Conservation (phyloP, 1,140 invertebrate genomes). For the Ruditapes philippinarum region DNA sequence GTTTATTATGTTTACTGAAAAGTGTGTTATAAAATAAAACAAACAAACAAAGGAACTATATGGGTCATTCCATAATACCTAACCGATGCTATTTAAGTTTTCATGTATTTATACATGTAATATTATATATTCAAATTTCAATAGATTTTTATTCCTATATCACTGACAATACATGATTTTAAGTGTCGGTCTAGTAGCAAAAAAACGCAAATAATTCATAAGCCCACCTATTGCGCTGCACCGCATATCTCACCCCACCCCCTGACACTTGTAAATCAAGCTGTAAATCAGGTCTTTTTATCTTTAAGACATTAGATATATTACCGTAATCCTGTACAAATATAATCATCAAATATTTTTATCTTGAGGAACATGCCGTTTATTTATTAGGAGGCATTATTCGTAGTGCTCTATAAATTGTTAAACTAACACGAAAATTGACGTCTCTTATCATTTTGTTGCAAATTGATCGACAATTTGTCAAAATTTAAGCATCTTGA, state of each 20-base stretch:
- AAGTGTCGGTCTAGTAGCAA: too few species aligned
- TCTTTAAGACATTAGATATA: conserved; percentile 16
- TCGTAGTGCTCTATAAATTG: conserved; percentile 32
- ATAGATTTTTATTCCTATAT: too few species aligned
- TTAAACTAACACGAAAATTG: conserved; percentile 23
- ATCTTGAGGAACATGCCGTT: background rate
- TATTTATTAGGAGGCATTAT: conserved; percentile 4
- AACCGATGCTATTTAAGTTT: too few species aligned
- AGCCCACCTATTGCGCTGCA: background rate
- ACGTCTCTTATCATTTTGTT: conserved; percentile 14
- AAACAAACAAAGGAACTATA: too few species aligned
- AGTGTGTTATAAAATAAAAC: too few species aligned
- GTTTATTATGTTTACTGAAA: too few species aligned
- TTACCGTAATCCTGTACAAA: conserved; percentile 11
- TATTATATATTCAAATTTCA: too few species aligned
- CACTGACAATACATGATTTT: too few species aligned
- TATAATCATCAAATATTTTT: conserved; percentile 32
- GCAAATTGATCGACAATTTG: conserved; percentile 45
- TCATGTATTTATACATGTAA: too few species aligned
- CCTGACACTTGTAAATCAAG: conserved; percentile 11
- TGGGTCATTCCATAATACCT: too few species aligned
- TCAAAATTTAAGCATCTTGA: conserved; percentile 22
- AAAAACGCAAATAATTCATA: background rate
- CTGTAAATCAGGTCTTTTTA: background rate
- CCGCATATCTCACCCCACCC: background rate